A percentile compares a stretch with the other conserved stretches of the same genome.
phyloP scores from a whole-genome alignment of 2,888 invertebrate genomes.

The Melieria crassipennis region DNA sequence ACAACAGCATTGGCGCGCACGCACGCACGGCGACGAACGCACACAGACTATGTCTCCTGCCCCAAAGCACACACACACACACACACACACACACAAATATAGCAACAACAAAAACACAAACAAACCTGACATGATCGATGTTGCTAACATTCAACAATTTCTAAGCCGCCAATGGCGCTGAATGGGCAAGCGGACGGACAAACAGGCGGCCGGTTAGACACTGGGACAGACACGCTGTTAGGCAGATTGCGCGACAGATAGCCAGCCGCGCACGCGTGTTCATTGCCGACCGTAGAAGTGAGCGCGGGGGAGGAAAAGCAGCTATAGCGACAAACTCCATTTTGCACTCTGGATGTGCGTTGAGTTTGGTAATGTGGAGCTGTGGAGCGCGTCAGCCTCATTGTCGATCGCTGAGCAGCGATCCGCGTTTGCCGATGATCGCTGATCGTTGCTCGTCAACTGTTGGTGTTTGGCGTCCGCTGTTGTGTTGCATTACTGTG shows the following conservation, averaged over 20 bases:
- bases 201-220: not conserved
- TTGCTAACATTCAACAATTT: slow-evolving; percentile 24
- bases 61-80: not conserved
- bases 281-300: not conserved
- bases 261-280: slow-evolving; percentile 8
- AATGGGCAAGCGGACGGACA: not conserved
- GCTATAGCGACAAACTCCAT: slow-evolving; percentile 13
- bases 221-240: not conserved
- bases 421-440: slow-evolving; percentile 8
- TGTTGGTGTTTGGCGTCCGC: not conserved
- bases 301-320: not conserved
- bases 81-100: not conserved
- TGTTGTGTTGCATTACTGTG: not conserved
- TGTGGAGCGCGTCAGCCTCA: slow-evolving; percentile 5
- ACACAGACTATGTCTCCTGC: not conserved
- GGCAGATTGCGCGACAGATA: too few species aligned
- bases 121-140: slow-evolving; percentile 24
- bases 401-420: slow-evolving; percentile 17
- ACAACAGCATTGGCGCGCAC: not conserved
- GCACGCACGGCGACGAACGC: not conserved
- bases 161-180: not conserved
- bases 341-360: slow-evolving; percentile 11
- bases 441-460: slow-evolving; percentile 36
- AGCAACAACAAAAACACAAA: slow-evolving; percentile 11
- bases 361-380: too few species aligned